A percentile compares a stretch with the other conserved stretches of the same genome.
phyloP scores from a whole-genome alignment of 2,113 vertebrate species.

The Sebastes fasciatus region DNA sequence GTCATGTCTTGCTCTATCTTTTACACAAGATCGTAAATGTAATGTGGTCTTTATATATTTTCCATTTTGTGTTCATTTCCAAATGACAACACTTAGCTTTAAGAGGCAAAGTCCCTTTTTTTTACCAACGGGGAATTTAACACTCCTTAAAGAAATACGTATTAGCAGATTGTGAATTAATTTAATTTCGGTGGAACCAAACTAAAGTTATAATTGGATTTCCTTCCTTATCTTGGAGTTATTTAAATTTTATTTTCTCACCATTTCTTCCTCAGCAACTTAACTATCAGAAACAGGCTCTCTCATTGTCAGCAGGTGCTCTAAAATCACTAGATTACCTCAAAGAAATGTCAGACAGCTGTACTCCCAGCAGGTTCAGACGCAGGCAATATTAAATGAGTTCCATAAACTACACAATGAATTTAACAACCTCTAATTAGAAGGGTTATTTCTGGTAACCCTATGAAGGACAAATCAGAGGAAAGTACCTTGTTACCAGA shows the following conservation, averaged over 20 bases:
- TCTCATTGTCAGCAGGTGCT: slow-evolving; percentile 34
- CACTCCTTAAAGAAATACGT: slow-evolving; percentile 35
- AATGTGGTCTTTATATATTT: neutral
- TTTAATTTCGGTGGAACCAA: slow-evolving; percentile 30
- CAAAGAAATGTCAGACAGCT: slow-evolving; percentile 16
- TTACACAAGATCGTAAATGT: neutral
- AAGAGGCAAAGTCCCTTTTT: slow-evolving; percentile 1
- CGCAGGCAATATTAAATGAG: slow-evolving; percentile 16
- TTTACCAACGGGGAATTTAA: slow-evolving; percentile 1
- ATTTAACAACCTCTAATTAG: slow-evolving; percentile 4
- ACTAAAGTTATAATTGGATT: slow-evolving; percentile 51
- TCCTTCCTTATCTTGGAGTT: slow-evolving; percentile 14
- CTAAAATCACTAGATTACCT: slow-evolving; percentile 21
- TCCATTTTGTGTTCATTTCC: neutral
- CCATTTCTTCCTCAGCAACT: slow-evolving; percentile 5
- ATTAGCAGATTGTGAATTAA: slow-evolving; percentile 29
- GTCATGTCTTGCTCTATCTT: neutral
- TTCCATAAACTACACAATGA: slow-evolving; percentile 11
- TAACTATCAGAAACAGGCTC: slow-evolving; percentile 2
- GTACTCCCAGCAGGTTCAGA: slow-evolving; percentile 26
- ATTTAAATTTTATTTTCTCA: slow-evolving; percentile 25
- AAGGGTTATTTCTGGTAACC: neutral
- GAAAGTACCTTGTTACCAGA: neutral
- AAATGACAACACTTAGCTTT: neutral
- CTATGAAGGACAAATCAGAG: neutral